Evolutionary conservation across 2,888 invertebrate genomes (phyloP).

Genomic region (Acrobasis consociella): DNA sequence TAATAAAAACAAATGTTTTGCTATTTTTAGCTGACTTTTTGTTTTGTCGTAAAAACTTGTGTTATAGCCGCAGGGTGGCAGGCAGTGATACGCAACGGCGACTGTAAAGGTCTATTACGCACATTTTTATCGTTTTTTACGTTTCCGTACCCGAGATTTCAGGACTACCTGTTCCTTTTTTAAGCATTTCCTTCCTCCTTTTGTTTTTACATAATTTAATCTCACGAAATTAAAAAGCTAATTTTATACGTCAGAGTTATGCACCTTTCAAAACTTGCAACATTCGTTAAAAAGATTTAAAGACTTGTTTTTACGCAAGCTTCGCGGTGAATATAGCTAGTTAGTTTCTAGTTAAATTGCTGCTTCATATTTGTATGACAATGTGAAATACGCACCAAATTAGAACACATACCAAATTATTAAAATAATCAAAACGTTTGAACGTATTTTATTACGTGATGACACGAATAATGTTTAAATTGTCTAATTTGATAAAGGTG

Average conservation of each 20-base stretch:
- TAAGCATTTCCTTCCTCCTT: not conserved
- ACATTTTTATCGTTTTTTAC: constrained; percentile 3
- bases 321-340: no score
- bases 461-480: no score
- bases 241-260: not conserved
- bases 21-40: constrained; percentile 1
- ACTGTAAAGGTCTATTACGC: not conserved
- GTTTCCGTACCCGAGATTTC: constrained; percentile 2
- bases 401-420: no score
- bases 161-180: not conserved
- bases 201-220: not conserved
- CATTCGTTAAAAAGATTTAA: no score
- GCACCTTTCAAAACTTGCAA: no score
- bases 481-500: no score
- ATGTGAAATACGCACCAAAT: no score
- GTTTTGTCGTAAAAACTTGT: constrained; percentile 7
- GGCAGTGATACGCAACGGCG: not conserved
- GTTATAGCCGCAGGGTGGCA: constrained; percentile 6
- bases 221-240: not conserved
- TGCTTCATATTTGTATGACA: no score
- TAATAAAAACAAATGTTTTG: constrained; percentile 9
- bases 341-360: no score
- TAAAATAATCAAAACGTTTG: no score
- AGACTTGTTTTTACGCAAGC: no score
- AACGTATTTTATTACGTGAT: no score